phyloP scores from a whole-genome alignment of 1,140 invertebrate species.

The Halesus radiatus region DNA sequence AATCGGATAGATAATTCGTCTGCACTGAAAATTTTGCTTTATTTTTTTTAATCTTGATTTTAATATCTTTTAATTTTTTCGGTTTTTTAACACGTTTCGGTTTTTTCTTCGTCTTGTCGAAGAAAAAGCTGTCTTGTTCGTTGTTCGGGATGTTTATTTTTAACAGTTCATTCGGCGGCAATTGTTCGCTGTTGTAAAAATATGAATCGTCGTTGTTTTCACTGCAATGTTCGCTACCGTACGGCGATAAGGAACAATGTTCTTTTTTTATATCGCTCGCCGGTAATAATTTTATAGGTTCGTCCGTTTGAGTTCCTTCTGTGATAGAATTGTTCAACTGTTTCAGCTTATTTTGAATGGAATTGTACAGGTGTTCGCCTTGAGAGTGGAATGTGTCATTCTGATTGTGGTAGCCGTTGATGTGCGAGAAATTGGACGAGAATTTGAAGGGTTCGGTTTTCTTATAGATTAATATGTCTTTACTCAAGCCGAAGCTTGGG shows the following conservation, averaged over 20 bases:
- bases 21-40: neutral
- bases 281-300: neutral
- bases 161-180: neutral
- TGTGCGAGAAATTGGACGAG: neutral
- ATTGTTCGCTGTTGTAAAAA: neutral
- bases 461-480: too few relatives aligned
- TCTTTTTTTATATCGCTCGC: conserved; percentile 46
- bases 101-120: neutral
- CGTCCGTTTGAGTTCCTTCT: conserved; percentile 39
- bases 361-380: neutral
- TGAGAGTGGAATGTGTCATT: neutral
- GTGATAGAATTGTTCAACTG: neutral
- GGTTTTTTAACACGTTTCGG: conserved; percentile 52
- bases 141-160: neutral
- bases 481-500: too few relatives aligned
- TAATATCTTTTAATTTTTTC: conserved; percentile 60
- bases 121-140: too few relatives aligned
- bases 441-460: neutral
- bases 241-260: neutral
- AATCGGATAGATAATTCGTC: conserved; percentile 28
- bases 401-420: neutral
- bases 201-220: neutral
- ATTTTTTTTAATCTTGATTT: conserved; percentile 50
- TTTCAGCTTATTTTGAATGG: neutral
- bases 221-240: neutral